A percentile compares a stretch with the other conserved stretches of the same genome.
phyloP scores from a whole-genome alignment of 2,113 vertebrate species.

The Haemorhous mexicanus region DNA sequence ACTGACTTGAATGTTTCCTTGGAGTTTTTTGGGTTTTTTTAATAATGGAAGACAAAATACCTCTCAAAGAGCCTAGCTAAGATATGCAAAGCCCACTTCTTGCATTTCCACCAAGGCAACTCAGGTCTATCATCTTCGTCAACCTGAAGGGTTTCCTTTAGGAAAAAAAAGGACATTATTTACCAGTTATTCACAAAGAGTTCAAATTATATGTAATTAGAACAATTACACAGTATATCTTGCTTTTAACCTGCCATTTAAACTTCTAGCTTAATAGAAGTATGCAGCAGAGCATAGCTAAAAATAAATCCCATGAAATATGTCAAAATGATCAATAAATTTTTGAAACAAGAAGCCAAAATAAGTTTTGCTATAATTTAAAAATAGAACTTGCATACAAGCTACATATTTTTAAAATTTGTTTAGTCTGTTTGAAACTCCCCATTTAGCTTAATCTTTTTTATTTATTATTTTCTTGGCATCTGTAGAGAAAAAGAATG shows the following conservation, averaged over 20 bases:
- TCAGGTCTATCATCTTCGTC: conserved; percentile 97
- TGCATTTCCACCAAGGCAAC: conserved; percentile 99
- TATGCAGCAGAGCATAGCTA: background rate
- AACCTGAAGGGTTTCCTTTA: conserved; percentile 93
- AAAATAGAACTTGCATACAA: background rate
- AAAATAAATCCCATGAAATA: background rate
- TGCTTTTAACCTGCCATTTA: background rate
- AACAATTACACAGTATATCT: background rate
- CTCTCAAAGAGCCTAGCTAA: conserved; percentile 97
- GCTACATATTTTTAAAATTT: background rate
- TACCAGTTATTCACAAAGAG: background rate
- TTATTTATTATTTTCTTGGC: background rate
- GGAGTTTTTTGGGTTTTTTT: background rate
- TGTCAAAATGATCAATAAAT: background rate
- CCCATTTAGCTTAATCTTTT: background rate
- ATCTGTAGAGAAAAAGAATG: background rate
- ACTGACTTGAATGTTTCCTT: background rate
- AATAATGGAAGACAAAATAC: conserved; percentile 60
- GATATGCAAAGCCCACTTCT: conserved; percentile 99
- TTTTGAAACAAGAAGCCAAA: background rate
- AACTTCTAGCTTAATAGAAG: background rate
- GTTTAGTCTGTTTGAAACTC: background rate
- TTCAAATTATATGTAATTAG: background rate
- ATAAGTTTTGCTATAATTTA: background rate
- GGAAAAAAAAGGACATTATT: background rate